Evolutionary conservation across 2,113 vertebrate species (phyloP), one percentile per base, ranked within the genome.

Genomic region (Cavia aperea): DNA sequence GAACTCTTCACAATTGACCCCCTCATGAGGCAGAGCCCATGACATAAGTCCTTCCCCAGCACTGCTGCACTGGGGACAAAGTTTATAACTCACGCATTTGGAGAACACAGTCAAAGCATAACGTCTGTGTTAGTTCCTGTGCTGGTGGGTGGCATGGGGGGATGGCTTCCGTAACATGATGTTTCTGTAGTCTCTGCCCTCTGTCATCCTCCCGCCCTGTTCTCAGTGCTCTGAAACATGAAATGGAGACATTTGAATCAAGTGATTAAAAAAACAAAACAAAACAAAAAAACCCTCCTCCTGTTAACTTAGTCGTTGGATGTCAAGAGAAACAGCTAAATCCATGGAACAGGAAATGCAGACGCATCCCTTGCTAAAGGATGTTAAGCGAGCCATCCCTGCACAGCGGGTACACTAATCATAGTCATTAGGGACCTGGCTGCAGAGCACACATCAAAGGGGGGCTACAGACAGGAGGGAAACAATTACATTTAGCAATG

Each of bases 401-500:
- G 93, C 83, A 93, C 94, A 89, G 93, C 36, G 39, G 96, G 94
- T 96, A 96, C 88, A 73, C 96, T 97, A 92, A 96, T 97, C 94
- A 72, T 63, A 94, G 94, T 94, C 96, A 86, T 93, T 78, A 86
- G 89, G 96, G 91, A 93, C 66, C 88, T 84, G 85, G 93, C 60
- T 90, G 96, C 93, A 93, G 78, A 95, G 84, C 66, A 65, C 5
- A 7, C 24, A 84, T 87, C 82, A 96, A 95, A 97, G 91, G 81
- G 81, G 83, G 31, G 33, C 90, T 66, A 51, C 72, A 92, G 84
- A 94, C 78, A 68, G 93, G 73, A 86, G 15, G 91, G 89, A 96
- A 96, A 96, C 96, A 96, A 96, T 96, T 95, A 95, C 89, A 92
- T 78, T 95, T 96, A 97, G 95, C 94, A 96, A 96, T 92, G 86